phyloP scores from a whole-genome alignment of 2,888 invertebrate species.

The Latheticus oryzae region DNA sequence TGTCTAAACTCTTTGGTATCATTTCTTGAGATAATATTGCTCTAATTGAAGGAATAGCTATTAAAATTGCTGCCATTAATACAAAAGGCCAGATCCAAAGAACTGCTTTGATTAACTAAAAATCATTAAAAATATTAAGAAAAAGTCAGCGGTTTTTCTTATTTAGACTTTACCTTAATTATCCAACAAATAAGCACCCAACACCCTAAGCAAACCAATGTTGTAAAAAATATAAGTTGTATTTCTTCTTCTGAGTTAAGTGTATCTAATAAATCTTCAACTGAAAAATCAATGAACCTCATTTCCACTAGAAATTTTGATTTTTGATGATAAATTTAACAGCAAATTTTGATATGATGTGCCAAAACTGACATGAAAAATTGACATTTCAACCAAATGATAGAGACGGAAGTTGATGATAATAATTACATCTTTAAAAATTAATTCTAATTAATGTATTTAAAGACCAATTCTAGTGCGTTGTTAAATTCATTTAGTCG shows the following conservation, averaged over 20 bases:
- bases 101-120: slow-evolving; percentile 24
- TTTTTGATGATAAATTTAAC: slow-evolving; percentile 1
- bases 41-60: slow-evolving; percentile 43
- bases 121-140: neutral
- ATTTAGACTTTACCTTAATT: too few relatives aligned
- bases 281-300: neutral
- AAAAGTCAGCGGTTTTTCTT: too few relatives aligned
- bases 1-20: slow-evolving; percentile 41
- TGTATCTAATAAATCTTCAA: neutral
- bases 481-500: slow-evolving; percentile 7
- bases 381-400: too few relatives aligned
- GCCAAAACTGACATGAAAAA: too few relatives aligned
- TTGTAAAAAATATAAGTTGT: slow-evolving; percentile 30
- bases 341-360: slow-evolving; percentile 9
- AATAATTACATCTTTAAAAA: too few relatives aligned
- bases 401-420: too few relatives aligned
- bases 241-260: slow-evolving; percentile 17
- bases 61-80: slow-evolving; percentile 29
- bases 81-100: slow-evolving; percentile 29
- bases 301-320: slow-evolving; percentile 3
- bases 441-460: slow-evolving; percentile 10
- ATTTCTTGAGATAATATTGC: slow-evolving; percentile 39
- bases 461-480: too few relatives aligned
- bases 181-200: slow-evolving; percentile 43
- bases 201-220: slow-evolving; percentile 42